phyloP scores from a whole-genome alignment of 2,113 vertebrate genomes.

The Lophura nycthemera region DNA sequence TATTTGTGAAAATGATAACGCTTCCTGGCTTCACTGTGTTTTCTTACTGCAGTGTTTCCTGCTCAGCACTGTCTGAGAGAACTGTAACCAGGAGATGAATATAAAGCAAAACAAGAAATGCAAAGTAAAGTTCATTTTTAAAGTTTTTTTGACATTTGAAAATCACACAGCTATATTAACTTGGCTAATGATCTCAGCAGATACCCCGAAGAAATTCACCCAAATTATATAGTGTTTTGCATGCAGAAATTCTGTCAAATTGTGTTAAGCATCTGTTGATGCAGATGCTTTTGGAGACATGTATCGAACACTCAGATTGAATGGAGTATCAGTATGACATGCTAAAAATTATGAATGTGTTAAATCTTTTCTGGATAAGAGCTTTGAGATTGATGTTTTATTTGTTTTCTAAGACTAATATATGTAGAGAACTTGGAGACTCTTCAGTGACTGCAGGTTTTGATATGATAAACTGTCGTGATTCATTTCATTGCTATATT shows the following conservation, averaged over 20 bases:
- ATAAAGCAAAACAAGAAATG: background rate
- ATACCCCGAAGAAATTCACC: background rate
- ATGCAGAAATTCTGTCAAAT: slow-evolving; percentile 23
- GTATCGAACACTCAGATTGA: background rate
- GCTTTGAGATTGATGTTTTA: background rate
- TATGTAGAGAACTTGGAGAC: background rate
- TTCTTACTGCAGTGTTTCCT: background rate
- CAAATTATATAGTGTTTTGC: slow-evolving; percentile 25
- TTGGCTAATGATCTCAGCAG: background rate
- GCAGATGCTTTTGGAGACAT: background rate
- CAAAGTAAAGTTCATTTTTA: background rate
- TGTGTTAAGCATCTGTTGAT: slow-evolving; percentile 18
- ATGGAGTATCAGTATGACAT: background rate
- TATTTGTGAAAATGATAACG: background rate
- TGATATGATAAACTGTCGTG: background rate
- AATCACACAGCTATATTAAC: background rate
- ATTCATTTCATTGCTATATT: background rate
- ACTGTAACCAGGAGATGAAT: background rate
- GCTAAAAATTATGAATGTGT: background rate
- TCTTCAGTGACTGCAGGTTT: background rate
- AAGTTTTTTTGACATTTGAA: background rate
- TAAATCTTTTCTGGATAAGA: background rate
- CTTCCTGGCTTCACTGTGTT: background rate
- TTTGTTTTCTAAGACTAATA: background rate
- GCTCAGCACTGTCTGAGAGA: background rate